Percentiles rank a stretch among this genome's conserved stretches.
Conservation (phyloP, 1,140 invertebrate genomes). For the Helicoverpa armigera region DNA sequence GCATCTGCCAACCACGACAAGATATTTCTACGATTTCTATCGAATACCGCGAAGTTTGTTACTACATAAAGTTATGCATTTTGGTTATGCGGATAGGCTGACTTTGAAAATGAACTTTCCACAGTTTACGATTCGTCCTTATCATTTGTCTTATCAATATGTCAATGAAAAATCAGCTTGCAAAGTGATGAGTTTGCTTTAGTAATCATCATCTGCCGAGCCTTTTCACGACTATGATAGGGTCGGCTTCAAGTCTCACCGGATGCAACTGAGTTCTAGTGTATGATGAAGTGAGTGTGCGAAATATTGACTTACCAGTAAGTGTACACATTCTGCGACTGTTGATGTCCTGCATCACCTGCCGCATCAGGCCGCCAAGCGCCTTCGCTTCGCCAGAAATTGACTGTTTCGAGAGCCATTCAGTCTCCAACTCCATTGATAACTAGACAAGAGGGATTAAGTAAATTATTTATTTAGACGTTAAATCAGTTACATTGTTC, state of each 20-base stretch:
- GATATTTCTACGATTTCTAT: not conserved
- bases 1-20: not conserved
- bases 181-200: too few species aligned
- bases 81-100: too few species aligned
- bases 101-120: too few species aligned
- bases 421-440: conserved; percentile 91
- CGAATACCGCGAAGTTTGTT: not conserved
- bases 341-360: conserved; percentile 93
- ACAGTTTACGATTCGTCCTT: too few species aligned
- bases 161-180: not conserved
- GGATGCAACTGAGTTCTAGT: too few species aligned
- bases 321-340: conserved; percentile 88
- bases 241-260: too few species aligned
- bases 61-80: not conserved
- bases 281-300: too few species aligned
- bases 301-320: conserved; percentile 71
- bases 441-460: conserved; percentile 81
- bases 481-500: too few species aligned
- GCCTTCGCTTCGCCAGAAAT: conserved; percentile 87
- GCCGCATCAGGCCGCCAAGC: conserved; percentile 90
- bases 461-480: not conserved
- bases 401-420: conserved; percentile 90
- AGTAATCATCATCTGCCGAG: too few species aligned
- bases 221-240: too few species aligned
- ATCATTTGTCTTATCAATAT: too few species aligned